These are phyloP conservation scores for Drosophila orena DNA, from an alignment of 1,140 invertebrate species.

Conservation along the genomic window DNA sequence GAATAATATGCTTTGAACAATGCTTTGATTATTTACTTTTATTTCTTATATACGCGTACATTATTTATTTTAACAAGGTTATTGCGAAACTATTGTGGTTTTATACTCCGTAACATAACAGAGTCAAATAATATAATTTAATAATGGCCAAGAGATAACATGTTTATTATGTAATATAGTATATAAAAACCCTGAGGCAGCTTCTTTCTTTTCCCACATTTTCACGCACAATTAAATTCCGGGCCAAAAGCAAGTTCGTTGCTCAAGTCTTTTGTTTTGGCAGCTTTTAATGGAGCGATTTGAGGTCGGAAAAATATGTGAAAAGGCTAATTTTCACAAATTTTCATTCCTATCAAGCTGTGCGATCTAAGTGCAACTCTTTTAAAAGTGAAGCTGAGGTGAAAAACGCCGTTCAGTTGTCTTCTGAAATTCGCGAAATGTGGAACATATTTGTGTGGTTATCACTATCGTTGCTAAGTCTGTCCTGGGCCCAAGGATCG, in stretches of 20 bases:
- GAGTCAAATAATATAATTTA: too few species aligned
- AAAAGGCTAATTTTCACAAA: constrained; percentile 16
- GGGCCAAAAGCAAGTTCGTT: constrained; percentile 51
- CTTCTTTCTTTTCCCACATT: constrained; percentile 8
- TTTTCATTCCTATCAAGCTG: not conserved
- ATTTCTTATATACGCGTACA: too few species aligned
- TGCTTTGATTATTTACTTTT: not conserved
- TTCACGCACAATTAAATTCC: constrained; percentile 64
- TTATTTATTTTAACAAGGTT: too few species aligned
- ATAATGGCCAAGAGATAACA: too few species aligned
- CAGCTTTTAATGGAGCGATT: constrained; percentile 32
- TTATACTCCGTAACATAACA: too few species aligned
- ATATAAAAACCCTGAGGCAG: not conserved
- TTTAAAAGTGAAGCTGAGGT: constrained; percentile 11
- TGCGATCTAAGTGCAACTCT: constrained; percentile 6
- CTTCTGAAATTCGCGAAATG: constrained; percentile 39
- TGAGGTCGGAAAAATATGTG: constrained; percentile 8
- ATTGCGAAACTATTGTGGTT: too few species aligned
- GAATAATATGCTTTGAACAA: too few species aligned
- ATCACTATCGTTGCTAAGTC: not conserved
- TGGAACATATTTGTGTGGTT: constrained; percentile 14
- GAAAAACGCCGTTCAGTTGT: constrained; percentile 11
- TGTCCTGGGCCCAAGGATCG: constrained; percentile 22
- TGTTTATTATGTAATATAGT: constrained; percentile 2
- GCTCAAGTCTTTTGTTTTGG: constrained; percentile 74